Percentiles rank a stretch among this genome's conserved stretches.
phyloP scores from a whole-genome alignment of 1,140 invertebrate genomes.

The Probaryconus sp. region DNA sequence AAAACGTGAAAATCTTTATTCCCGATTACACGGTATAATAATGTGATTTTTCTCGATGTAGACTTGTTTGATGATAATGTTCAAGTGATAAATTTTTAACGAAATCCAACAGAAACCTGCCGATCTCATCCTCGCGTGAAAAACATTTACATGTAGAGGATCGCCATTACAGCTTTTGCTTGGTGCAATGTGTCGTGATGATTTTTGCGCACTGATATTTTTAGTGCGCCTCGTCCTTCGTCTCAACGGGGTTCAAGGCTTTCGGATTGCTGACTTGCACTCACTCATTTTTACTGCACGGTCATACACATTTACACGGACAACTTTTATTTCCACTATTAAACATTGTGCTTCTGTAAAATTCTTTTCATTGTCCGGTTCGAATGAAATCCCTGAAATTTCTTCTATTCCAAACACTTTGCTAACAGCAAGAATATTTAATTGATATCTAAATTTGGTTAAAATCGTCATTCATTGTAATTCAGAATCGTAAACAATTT shows the following conservation, averaged over 20 bases:
- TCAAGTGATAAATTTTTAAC: no score
- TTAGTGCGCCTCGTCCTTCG: slow-evolving; percentile 73
- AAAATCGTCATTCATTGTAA: no score
- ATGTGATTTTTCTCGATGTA: no score
- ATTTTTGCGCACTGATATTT: slow-evolving; percentile 71
- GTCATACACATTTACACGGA: not conserved
- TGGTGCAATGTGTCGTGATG: slow-evolving; percentile 60
- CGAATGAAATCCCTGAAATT: no score
- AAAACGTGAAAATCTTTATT: no score
- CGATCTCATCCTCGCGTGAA: slow-evolving; percentile 38
- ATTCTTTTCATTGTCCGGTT: no score
- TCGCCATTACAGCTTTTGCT: slow-evolving; percentile 68
- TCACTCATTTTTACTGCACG: slow-evolving; percentile 41
- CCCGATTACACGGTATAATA: no score
- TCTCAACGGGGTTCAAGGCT: slow-evolving; percentile 71
- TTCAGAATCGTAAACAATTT: no score
- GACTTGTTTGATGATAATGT: no score
- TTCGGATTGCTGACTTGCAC: slow-evolving; percentile 55
- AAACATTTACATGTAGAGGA: slow-evolving; percentile 66
- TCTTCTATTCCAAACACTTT: no score
- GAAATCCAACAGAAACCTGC: slow-evolving; percentile 20
- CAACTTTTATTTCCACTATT: slow-evolving; percentile 36
- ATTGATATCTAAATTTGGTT: no score
- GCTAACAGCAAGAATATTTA: no score
- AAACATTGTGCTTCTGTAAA: slow-evolving; percentile 33